These are phyloP conservation scores for Dromas ardeola DNA, from an alignment of 2,113 vertebrate genomes.

Conservation along the genomic window DNA sequence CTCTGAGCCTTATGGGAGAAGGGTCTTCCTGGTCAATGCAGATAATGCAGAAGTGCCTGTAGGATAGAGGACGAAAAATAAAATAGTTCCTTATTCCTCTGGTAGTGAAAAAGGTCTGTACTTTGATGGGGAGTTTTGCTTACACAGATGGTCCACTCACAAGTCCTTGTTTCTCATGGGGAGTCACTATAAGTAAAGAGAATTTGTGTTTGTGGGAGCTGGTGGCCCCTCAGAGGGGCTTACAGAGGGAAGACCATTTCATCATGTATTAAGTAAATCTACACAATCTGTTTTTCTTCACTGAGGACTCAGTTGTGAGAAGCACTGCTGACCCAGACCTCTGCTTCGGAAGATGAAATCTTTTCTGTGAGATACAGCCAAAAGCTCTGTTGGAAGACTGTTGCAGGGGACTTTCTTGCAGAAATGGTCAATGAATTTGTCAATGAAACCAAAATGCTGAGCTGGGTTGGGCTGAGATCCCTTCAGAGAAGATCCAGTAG, in stretches of 20 bases:
- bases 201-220: neutral
- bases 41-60: neutral
- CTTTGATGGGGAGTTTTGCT: neutral
- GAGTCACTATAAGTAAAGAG: neutral
- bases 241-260: neutral
- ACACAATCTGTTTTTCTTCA: neutral
- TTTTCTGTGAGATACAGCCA: neutral
- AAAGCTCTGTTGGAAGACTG: neutral
- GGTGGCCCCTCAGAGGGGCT: neutral
- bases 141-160: neutral
- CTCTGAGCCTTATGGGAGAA: neutral
- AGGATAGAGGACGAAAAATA: neutral
- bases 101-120: neutral
- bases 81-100: neutral
- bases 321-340: neutral
- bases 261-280: neutral
- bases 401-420: neutral
- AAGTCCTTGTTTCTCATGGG: neutral
- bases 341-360: neutral
- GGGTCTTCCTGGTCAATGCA: neutral
- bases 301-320: neutral
- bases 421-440: neutral
- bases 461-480: neutral
- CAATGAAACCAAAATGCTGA: neutral
- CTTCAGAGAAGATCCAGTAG: neutral